Conservation (phyloP, 1,140 invertebrate species). For the Procambarus virginalis region DNA sequence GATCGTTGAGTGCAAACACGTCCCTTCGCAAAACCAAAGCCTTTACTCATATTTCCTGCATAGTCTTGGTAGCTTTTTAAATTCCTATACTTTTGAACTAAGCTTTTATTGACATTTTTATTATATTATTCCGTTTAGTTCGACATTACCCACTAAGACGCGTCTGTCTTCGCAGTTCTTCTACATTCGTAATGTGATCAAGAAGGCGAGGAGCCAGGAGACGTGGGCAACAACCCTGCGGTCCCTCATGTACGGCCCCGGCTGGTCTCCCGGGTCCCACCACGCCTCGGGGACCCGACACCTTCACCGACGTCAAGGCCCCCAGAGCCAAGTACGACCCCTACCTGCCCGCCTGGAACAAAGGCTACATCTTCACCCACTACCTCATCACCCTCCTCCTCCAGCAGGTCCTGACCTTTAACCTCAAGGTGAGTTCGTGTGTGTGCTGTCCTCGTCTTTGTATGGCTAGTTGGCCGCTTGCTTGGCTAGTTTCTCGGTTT, state of each 20-base stretch:
- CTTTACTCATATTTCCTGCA: no score
- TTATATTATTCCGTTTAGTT: no score
- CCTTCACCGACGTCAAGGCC: conserved; percentile 57
- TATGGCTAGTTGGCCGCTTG: no score
- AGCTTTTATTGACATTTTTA: no score
- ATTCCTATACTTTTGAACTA: no score
- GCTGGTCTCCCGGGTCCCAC: conserved; percentile 72
- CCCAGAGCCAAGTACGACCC: conserved; percentile 38
- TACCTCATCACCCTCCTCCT: conserved; percentile 28
- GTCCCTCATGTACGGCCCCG: conserved; percentile 71
- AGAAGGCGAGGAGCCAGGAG: conserved; percentile 69
- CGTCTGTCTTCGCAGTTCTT: conserved; percentile 10
- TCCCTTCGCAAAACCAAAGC: no score
- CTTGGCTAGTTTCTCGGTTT: no score
- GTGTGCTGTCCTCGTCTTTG: no score
- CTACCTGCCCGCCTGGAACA: conserved; percentile 17
- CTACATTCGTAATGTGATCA: conserved; percentile 74
- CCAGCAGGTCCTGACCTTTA: conserved; percentile 38
- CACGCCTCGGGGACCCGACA: conserved; percentile 73
- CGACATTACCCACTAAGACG: no score
- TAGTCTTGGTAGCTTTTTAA: no score
- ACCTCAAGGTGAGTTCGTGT: conserved; percentile 1
- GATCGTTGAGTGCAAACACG: no score
- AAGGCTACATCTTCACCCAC: conserved; percentile 7
- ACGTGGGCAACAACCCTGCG: conserved; percentile 73